These are phyloP conservation scores for Zygothrica quintamaculata DNA, from an alignment of 2,888 invertebrate genomes.

Conservation along the genomic window DNA sequence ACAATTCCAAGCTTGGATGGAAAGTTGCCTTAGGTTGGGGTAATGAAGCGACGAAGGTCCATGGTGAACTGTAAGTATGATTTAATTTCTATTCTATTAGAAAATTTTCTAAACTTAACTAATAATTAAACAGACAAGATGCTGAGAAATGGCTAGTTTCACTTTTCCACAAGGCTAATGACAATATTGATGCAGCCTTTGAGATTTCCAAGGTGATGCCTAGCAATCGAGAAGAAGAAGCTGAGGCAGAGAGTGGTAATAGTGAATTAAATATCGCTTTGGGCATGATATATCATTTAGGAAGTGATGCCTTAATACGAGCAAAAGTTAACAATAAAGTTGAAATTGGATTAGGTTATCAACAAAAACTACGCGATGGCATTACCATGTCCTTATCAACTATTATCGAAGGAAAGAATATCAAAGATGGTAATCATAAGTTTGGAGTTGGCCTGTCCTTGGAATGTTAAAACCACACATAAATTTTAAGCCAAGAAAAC, in stretches of 20 bases:
- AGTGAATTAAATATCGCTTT: conserved; percentile 94
- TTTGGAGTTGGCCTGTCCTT: conserved; percentile 96
- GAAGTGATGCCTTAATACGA: conserved; percentile 92
- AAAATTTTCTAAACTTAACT: no score
- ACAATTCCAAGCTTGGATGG: conserved; percentile 93
- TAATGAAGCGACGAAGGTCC: conserved; percentile 94
- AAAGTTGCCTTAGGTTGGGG: conserved; percentile 95
- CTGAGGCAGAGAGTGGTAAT: conserved; percentile 87
- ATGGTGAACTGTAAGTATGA: conserved; percentile 92
- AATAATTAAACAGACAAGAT: conserved; percentile 30
- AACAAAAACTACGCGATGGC: conserved; percentile 95
- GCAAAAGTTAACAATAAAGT: conserved; percentile 96
- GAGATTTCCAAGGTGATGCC: conserved; percentile 35
- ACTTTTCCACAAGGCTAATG: conserved; percentile 52
- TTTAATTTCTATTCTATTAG: background rate
- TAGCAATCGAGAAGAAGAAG: background rate
- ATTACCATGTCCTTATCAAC: conserved; percentile 93
- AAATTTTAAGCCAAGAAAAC: no score
- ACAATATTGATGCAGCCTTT: conserved; percentile 45
- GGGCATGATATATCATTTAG: conserved; percentile 93
- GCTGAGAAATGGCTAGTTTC: conserved; percentile 51
- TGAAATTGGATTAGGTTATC: conserved; percentile 95
- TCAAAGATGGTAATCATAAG: conserved; percentile 97
- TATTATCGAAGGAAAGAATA: conserved; percentile 87
- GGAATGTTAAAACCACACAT: no score